phyloP scores from a whole-genome alignment of 1,140 invertebrate genomes.

The Temnothorax nylanderi region DNA sequence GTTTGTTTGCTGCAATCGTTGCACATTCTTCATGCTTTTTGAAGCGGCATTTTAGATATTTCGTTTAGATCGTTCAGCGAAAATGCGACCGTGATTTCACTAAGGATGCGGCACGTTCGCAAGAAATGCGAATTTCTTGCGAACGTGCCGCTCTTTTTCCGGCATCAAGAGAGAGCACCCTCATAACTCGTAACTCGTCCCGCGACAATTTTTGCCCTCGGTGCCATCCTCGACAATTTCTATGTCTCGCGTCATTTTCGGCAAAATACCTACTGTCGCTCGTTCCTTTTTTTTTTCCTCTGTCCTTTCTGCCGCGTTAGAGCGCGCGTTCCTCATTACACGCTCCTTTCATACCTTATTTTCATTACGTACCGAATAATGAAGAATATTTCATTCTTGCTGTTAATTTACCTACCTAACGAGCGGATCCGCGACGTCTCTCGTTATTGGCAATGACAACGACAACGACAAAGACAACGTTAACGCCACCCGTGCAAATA shows the following conservation, averaged over 20 bases:
- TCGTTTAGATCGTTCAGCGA: conserved; percentile 2
- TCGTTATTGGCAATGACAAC: neutral
- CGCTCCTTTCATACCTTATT: conserved; percentile 10
- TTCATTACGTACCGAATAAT: conserved; percentile 29
- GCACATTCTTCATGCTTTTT: neutral
- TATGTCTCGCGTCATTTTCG: conserved; percentile 24
- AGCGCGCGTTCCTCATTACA: conserved; percentile 21
- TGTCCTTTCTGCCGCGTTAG: neutral
- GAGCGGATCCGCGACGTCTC: neutral
- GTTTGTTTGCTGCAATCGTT: neutral
- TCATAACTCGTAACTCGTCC: conserved; percentile 54
- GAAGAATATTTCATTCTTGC: conserved; percentile 49
- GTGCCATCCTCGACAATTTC: conserved; percentile 12
- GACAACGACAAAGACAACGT: neutral
- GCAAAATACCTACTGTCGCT: conserved; percentile 22
- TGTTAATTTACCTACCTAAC: conserved; percentile 38
- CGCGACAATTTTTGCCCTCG: conserved; percentile 57
- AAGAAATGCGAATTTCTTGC: conserved; percentile 1
- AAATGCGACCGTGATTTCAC: conserved; percentile 36
- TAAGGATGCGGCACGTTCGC: conserved; percentile 43
- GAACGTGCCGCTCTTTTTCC: conserved; percentile 32
- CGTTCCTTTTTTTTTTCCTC: neutral
- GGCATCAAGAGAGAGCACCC: neutral
- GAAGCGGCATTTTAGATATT: conserved; percentile 19
- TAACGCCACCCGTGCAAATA: conserved; percentile 7